Percentiles rank a stretch among this genome's conserved stretches.
phyloP scores from a whole-genome alignment of 2,888 invertebrate species.

The Cosmia trapezina region DNA sequence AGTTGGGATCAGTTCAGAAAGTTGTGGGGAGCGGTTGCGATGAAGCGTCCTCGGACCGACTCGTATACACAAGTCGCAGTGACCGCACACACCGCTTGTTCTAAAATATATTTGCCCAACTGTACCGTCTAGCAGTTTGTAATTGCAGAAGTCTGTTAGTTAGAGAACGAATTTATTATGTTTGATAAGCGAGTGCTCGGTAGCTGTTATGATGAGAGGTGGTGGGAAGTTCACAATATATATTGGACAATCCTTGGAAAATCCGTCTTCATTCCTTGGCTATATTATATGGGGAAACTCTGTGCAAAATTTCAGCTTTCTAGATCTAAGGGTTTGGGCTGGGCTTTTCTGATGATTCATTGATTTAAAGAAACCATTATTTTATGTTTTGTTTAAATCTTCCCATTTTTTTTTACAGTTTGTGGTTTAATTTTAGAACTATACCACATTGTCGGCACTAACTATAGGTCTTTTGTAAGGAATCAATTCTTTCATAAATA shows the following conservation, averaged over 20 bases:
- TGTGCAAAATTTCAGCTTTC: too few relatives aligned
- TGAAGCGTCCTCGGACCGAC: conserved; percentile 51
- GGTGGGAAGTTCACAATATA: not conserved
- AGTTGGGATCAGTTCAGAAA: conserved; percentile 68
- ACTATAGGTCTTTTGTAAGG: too few relatives aligned
- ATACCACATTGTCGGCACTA: too few relatives aligned
- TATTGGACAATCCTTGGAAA: too few relatives aligned
- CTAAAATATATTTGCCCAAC: conserved; percentile 77
- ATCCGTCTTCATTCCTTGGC: too few relatives aligned
- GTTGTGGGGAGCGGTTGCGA: conserved; percentile 61
- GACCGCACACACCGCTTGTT: conserved; percentile 75
- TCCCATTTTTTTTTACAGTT: not conserved
- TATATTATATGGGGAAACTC: too few relatives aligned
- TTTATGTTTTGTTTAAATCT: not conserved
- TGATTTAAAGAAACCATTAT: not conserved
- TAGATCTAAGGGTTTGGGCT: too few relatives aligned
- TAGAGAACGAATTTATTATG: conserved; percentile 60
- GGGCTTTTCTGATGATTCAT: not conserved
- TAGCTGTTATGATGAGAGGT: conserved; percentile 58
- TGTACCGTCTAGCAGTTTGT: conserved; percentile 75
- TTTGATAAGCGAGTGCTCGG: conserved; percentile 69
- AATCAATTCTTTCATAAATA: too few relatives aligned
- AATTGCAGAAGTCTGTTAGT: conserved; percentile 76
- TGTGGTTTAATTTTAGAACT: too few relatives aligned
- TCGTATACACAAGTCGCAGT: conserved; percentile 63